A percentile compares a stretch with the other conserved stretches of the same genome.
phyloP scores from a whole-genome alignment of 2,888 invertebrate species.

The Thecocarcelia acutangulata region DNA sequence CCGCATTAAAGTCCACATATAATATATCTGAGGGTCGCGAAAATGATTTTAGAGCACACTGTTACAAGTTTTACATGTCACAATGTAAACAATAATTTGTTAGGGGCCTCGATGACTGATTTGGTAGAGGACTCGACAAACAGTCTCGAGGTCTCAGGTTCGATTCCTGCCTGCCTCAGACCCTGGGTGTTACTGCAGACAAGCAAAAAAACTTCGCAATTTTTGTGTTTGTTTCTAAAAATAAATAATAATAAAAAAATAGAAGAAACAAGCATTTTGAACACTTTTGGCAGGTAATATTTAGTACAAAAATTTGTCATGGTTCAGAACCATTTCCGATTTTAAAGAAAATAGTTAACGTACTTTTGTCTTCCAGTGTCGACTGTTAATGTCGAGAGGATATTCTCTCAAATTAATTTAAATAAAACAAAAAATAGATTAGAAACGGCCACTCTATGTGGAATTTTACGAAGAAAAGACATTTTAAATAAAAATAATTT shows the following conservation, averaged over 20 bases:
- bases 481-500: neutral
- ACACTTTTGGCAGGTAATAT: conserved; percentile 1
- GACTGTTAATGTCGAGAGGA: neutral
- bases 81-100: too few species aligned
- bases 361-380: conserved; percentile 4
- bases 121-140: neutral
- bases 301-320: conserved; percentile 6
- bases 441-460: neutral
- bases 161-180: too few species aligned
- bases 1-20: neutral
- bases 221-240: too few species aligned
- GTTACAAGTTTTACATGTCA: neutral
- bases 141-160: too few species aligned
- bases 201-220: conserved; percentile 10
- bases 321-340: conserved; percentile 8
- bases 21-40: neutral
- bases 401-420: conserved; percentile 15
- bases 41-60: neutral
- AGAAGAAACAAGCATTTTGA: conserved; percentile 9
- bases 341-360: conserved; percentile 1
- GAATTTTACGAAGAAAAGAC: conserved; percentile 1
- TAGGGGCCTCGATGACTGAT: neutral
- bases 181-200: too few species aligned
- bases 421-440: conserved; percentile 15
- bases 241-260: neutral